phyloP scores from a whole-genome alignment of 1,140 invertebrate species.

The Pinna nobilis region DNA sequence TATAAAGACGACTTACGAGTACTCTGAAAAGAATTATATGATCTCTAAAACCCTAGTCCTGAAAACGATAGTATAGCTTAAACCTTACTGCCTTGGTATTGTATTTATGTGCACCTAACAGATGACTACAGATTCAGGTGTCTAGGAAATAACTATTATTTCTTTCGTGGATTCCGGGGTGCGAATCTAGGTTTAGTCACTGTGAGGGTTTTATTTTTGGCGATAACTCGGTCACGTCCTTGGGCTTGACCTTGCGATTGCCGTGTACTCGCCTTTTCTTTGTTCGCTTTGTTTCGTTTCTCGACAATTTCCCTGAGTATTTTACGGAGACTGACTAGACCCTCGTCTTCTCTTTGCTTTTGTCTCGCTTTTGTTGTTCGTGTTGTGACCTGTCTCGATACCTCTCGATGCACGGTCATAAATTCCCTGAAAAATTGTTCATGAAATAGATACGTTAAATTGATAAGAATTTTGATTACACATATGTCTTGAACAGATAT shows the following conservation, averaged over 20 bases:
- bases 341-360: slow-evolving; percentile 54
- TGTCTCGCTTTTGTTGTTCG: slow-evolving; percentile 55
- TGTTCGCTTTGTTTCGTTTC: slow-evolving; percentile 59
- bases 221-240: slow-evolving; percentile 36
- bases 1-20: too few species aligned
- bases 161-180: slow-evolving; percentile 3
- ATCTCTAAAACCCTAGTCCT: too few species aligned
- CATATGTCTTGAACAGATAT: too few species aligned
- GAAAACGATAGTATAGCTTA: too few species aligned
- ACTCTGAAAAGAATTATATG: too few species aligned
- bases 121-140: too few species aligned
- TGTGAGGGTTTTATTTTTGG: slow-evolving; percentile 51
- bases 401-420: slow-evolving; percentile 57
- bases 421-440: slow-evolving; percentile 53
- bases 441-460: not conserved
- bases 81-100: not conserved
- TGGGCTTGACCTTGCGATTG: slow-evolving; percentile 16
- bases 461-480: not conserved
- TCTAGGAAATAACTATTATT: too few species aligned
- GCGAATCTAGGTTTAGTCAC: slow-evolving; percentile 49
- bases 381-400: slow-evolving; percentile 54
- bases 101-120: not conserved
- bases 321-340: slow-evolving; percentile 56
- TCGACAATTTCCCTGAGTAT: slow-evolving; percentile 61
- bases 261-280: slow-evolving; percentile 58